phyloP scores from a whole-genome alignment of 2,113 vertebrate genomes.

The Mandrillus leucophaeus region DNA sequence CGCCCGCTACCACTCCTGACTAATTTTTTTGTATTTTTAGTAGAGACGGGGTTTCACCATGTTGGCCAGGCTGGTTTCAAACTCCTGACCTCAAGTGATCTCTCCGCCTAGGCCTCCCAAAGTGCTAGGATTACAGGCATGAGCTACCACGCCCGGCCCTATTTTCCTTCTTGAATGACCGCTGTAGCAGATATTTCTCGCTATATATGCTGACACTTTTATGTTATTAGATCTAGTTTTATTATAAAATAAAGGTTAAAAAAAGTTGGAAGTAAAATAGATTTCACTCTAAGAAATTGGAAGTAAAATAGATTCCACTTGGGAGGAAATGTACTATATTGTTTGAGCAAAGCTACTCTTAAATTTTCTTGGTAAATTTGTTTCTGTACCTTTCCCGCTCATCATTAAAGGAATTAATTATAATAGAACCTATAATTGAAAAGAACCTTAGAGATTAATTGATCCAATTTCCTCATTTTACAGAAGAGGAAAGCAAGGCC shows the following conservation, averaged over 20 bases:
- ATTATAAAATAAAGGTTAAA: not conserved
- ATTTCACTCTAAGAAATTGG: not conserved
- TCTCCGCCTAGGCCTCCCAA: no score
- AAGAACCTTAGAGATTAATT: not conserved
- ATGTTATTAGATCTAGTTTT: not conserved
- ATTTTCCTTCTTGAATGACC: not conserved
- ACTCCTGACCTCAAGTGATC: no score
- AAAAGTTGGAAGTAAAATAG: not conserved
- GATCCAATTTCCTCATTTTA: not conserved
- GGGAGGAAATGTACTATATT: slow-evolving; percentile 9
- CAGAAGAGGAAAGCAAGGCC: not conserved
- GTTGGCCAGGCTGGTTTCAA: no score
- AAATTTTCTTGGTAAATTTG: not conserved
- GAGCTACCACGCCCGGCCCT: no score
- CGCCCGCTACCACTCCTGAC: no score
- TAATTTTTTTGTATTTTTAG: no score
- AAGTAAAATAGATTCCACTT: not conserved
- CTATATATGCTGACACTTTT: not conserved
- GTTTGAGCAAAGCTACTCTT: not conserved
- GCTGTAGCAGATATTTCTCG: not conserved
- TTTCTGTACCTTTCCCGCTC: not conserved
- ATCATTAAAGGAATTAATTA: not conserved
- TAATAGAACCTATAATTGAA: not conserved
- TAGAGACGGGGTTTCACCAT: no score
- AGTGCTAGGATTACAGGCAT: no score